Conservation (phyloP, 30 jellyfish, hydroid and myxozoan species). For the Chrysaora quinquecirrha region DNA sequence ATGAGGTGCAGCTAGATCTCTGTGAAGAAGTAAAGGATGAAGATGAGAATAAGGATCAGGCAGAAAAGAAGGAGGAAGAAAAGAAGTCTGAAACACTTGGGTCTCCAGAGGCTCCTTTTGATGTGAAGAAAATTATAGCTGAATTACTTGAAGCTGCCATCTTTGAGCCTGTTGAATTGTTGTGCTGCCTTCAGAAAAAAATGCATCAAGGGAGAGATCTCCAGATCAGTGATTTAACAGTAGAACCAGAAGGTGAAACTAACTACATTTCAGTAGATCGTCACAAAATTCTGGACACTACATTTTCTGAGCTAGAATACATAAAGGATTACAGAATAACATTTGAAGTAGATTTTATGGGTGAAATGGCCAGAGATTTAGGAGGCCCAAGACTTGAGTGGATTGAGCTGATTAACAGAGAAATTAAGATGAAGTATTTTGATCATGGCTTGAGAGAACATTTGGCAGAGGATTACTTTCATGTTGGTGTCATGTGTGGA, state of each 20-base stretch:
- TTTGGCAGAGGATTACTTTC: constrained; percentile 46
- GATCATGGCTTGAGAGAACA: constrained; percentile 49
- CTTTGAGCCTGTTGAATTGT: constrained; percentile 33
- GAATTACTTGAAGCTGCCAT: constrained; percentile 11
- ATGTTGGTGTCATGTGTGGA: constrained; percentile 53
- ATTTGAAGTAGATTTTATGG: constrained; percentile 60
- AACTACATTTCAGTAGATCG: constrained; percentile 6
- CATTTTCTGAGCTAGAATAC: constrained; percentile 1
- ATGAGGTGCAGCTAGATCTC: background rate
- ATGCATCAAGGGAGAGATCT: constrained; percentile 44
- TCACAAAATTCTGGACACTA: background rate
- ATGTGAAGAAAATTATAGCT: background rate
- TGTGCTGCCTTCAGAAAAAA: constrained; percentile 20
- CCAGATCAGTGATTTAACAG: constrained; percentile 3
- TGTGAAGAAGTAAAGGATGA: background rate
- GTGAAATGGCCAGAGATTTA: constrained; percentile 58
- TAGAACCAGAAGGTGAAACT: background rate
- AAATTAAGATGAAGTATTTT: constrained; percentile 57
- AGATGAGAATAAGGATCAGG: background rate
- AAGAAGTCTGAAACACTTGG: background rate
- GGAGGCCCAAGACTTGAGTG: constrained; percentile 74
- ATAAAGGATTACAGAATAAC: constrained; percentile 43
- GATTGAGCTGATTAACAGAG: constrained; percentile 37
- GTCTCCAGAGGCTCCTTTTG: constrained; percentile 11
- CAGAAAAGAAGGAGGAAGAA: background rate